Conservation (phyloP, 2,113 vertebrate genomes). For the Zootoca vivipara region DNA sequence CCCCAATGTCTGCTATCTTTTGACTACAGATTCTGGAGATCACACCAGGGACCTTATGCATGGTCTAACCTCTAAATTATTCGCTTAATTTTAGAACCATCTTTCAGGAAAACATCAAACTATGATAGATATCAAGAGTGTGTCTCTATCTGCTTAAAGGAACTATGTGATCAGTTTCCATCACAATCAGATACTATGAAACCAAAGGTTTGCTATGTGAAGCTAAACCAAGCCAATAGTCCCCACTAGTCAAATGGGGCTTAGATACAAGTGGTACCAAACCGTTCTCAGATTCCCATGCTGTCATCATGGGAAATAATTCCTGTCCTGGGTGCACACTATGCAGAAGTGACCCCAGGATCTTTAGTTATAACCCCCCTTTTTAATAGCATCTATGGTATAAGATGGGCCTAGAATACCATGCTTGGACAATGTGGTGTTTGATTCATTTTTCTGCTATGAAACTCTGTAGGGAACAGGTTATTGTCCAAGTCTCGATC, state of each 20-base stretch:
- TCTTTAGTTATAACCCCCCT: background rate
- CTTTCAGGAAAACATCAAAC: background rate
- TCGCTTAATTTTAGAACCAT: background rate
- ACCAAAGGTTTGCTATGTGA: background rate
- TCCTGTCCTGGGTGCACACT: background rate
- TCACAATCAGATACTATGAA: background rate
- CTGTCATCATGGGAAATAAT: background rate
- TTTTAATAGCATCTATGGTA: background rate
- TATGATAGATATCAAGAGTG: background rate
- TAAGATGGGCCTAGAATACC: background rate
- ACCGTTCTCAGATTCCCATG: background rate
- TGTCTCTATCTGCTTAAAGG: background rate
- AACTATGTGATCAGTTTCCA: background rate
- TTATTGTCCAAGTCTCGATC: background rate
- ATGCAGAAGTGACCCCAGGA: background rate
- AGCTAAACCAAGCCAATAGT: background rate
- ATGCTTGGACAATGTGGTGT: background rate
- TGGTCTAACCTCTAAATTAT: background rate
- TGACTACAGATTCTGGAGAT: background rate
- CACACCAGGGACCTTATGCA: background rate
- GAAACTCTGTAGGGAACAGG: background rate
- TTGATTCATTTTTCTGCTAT: background rate
- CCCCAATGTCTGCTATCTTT: background rate
- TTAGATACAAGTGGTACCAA: background rate
- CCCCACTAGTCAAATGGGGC: background rate